Evolutionary conservation across 1,140 invertebrate species (phyloP), one percentile per base, ranked within the genome.

Genomic region (Eupristina koningsbergeri): DNA sequence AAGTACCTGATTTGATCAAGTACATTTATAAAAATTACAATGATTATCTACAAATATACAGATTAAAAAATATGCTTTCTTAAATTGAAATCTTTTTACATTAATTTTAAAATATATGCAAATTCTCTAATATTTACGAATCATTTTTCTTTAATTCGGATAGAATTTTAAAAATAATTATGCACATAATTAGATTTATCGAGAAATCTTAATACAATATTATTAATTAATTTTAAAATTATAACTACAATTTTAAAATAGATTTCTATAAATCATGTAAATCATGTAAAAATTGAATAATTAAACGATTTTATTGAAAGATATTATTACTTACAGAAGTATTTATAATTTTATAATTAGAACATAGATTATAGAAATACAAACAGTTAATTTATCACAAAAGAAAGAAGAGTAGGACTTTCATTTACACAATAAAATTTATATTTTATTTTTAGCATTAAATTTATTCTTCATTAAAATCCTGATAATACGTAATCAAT

Each of bases 21-120:
- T 74, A 9, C 19, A 74, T 47, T 74, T 26, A 6, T 74, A 47
- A 45, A 47, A 74, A 74, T 1, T 3, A 29, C 45, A 45, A 74
- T 74, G 8, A 3, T 31, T 47, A 74, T 74, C 71, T 47, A 45
- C 6, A 74, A 47, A 47, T 11, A 13, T 7, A n/a, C 71, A 50
- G 7, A n/a, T 7, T 45, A 53, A 53, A 53, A 61, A 15, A 26
- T 64, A 31, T 3, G 7, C 53, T 78, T 64, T 78, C 76, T 77
- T 45, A 78, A 26, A 78, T 78, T 41, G 7, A 64, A 78, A 78
- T 45, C 39, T 77, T 76, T 63, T 39, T 39, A n/a, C 53, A 77
- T 39, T 41, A 75, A 6, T 17, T 19, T 76, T 36, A 22, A 61
- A 50, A n/a, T 58, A 11, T 3, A 39, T 19, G 19, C 17, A 50